Base-by-base conservation (phyloP, 2,797 vertebrate species). In the Remorina albescens region DNA sequence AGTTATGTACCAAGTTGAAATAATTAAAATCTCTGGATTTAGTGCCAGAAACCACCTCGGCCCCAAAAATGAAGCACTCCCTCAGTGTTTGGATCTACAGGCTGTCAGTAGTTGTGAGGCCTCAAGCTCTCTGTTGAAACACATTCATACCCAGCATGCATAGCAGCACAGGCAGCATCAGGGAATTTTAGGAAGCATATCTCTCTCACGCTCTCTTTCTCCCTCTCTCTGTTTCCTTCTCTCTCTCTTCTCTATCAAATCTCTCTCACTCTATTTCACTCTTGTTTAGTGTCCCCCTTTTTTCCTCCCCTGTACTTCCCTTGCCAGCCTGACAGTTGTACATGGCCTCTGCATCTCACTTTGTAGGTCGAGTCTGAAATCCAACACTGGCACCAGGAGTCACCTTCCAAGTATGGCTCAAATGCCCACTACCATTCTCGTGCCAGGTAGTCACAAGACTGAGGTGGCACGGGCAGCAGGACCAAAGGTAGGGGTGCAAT, bases 381-480 rank as follows among this genome's bases (percentile, higher is more conserved):
- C 79, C 72, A 89, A 94, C 86, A 90, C 93, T 86, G 87, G 87
- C 88, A 88, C 84, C 91, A 90, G 88, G 92, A 90, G 89, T 93
- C 90, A 90, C 83, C 91, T 93, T 93, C 85, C 89, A 86, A 57
- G 73, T 86, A 80, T 81, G 84, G 63, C 74, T 88, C 79, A 41
- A 74, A 84, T 75, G 76, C 78, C 84, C 85, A 57, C 63, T 74
- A 41, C 73, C 74, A 71, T 83, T 85, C 78, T 65, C n/a, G 13
- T 78, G 57, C 67, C 71, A 66, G 18, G 18, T 7, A 80, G 86
- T 91, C 90, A 93, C 80, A 89, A 86, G 92, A 88, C 88, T 5
- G 72, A 70, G 86, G 74, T 69, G 76, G 58, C 34, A 78, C 71
- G 42, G 39, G 76, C 58, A 87, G 84, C 80, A 36, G 65, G 71